phyloP scores from a whole-genome alignment of 1,140 invertebrate species.

The Tetragonula clypearis region DNA sequence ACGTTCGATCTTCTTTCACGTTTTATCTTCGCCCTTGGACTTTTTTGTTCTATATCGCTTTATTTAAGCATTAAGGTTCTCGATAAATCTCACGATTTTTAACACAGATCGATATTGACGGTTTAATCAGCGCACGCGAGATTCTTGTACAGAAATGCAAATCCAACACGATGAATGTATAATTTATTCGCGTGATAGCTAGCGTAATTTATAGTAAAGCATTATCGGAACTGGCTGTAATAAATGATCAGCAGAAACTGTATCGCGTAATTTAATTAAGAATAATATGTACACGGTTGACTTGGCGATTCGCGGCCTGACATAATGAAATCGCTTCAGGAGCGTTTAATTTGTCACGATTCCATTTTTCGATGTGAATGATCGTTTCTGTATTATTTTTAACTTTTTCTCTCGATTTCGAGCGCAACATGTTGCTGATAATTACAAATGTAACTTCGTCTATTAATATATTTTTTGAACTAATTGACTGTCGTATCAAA shows the following conservation, averaged over 20 bases:
- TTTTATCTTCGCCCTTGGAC: not conserved
- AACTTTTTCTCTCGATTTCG: not conserved
- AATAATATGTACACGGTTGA: not conserved
- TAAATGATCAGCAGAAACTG: slow-evolving; percentile 29
- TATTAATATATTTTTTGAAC: not conserved
- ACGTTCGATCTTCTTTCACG: not conserved
- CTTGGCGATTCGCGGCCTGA: not conserved
- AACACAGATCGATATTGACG: not conserved
- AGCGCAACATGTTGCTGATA: not conserved
- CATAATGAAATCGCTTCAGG: slow-evolving; percentile 10
- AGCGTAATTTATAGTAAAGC: slow-evolving; percentile 21
- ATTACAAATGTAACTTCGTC: not conserved
- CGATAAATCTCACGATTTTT: not conserved
- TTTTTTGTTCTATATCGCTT: not conserved
- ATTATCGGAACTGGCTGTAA: slow-evolving; percentile 22
- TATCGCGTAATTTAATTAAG: slow-evolving; percentile 40
- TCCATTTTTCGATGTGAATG: not conserved
- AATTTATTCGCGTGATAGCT: slow-evolving; percentile 38
- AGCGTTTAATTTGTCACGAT: slow-evolving; percentile 27
- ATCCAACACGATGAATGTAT: slow-evolving; percentile 1
- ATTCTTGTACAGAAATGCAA: slow-evolving; percentile 29
- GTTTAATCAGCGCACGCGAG: slow-evolving; percentile 11
- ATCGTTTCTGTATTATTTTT: not conserved
- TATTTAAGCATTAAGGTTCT: not conserved
- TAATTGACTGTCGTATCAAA: too few species aligned